Percentiles rank a stretch among this genome's conserved stretches.
phyloP scores from a whole-genome alignment of 92 coral and sea anemone genomes.

The Epizoanthus fatuus region DNA sequence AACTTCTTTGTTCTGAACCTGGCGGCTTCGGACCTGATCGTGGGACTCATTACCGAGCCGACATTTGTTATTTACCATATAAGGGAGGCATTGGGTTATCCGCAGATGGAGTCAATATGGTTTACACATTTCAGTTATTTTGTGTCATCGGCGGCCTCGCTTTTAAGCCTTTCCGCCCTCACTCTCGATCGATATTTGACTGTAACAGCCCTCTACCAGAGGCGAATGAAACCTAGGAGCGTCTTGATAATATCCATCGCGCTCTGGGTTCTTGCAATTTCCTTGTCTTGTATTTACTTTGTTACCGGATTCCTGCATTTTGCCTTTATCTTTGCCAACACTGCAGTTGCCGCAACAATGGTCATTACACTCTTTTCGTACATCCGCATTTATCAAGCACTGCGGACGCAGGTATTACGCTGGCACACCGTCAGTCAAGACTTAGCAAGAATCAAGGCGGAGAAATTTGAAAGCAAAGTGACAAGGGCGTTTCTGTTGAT shows the following conservation, averaged over 20 bases:
- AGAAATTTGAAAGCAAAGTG: constrained; percentile 65
- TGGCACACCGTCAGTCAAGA: background rate
- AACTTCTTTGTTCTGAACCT: constrained; percentile 78
- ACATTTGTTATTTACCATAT: constrained; percentile 67
- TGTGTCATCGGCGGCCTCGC: constrained; percentile 81
- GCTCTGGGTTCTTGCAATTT: constrained; percentile 68
- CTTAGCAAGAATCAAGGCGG: constrained; percentile 11
- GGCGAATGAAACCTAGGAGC: constrained; percentile 50
- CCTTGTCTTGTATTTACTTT: constrained; percentile 64
- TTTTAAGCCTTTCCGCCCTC: constrained; percentile 82
- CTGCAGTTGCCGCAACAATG: constrained; percentile 64
- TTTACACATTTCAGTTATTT: constrained; percentile 76
- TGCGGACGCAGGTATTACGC: constrained; percentile 53
- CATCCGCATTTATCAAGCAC: constrained; percentile 66
- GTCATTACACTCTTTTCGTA: constrained; percentile 59
- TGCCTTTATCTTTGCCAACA: constrained; percentile 76
- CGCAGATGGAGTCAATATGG: constrained; percentile 48
- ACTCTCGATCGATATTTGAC: constrained; percentile 82
- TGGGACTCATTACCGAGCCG: constrained; percentile 77
- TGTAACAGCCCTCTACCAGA: constrained; percentile 68
- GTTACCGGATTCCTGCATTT: constrained; percentile 62
- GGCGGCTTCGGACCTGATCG: constrained; percentile 70
- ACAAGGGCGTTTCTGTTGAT: constrained; percentile 80
- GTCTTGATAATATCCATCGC: constrained; percentile 51
- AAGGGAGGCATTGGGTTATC: constrained; percentile 62